Percentiles rank a stretch among this genome's conserved stretches.
Conservation (phyloP, 2,888 invertebrate species). For the Danaus chrysippus region DNA sequence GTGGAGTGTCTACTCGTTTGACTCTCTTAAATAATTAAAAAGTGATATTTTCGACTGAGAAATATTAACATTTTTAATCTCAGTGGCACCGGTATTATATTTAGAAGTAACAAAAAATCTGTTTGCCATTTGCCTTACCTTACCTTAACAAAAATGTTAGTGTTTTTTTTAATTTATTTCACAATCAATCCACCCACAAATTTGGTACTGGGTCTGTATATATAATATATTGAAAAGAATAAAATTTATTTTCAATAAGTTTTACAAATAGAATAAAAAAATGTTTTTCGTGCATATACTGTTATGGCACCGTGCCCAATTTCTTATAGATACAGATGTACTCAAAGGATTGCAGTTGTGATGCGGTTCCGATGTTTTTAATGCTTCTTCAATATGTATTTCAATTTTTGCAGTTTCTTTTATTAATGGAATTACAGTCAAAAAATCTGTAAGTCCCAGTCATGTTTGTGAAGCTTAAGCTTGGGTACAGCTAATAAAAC, state of each 20-base stretch:
- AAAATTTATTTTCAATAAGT: not conserved
- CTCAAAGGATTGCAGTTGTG: conserved; percentile 5
- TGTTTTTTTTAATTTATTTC: not conserved
- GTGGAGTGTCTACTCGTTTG: no score
- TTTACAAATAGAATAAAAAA: not conserved
- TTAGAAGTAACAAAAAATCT: not conserved
- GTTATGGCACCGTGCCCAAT: conserved; percentile 3
- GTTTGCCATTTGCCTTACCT: not conserved
- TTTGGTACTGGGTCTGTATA: not conserved
- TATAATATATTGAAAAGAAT: not conserved
- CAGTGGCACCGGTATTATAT: not conserved
- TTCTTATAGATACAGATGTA: conserved; percentile 1
- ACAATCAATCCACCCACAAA: not conserved
- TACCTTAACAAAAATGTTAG: not conserved
- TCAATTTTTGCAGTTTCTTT: not conserved
- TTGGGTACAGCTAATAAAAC: no score
- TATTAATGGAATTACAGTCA: no score
- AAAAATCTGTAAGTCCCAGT: no score
- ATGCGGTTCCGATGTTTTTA: conserved; percentile 1
- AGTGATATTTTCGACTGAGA: not conserved
- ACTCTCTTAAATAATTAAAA: conserved; percentile 4
- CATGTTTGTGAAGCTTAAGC: no score
- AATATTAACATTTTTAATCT: not conserved
- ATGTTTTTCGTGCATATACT: not conserved
- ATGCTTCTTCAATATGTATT: conserved; percentile 3